Base-by-base conservation (phyloP, 2,797 vertebrate species). In the Aotus griseimembra region DNA sequence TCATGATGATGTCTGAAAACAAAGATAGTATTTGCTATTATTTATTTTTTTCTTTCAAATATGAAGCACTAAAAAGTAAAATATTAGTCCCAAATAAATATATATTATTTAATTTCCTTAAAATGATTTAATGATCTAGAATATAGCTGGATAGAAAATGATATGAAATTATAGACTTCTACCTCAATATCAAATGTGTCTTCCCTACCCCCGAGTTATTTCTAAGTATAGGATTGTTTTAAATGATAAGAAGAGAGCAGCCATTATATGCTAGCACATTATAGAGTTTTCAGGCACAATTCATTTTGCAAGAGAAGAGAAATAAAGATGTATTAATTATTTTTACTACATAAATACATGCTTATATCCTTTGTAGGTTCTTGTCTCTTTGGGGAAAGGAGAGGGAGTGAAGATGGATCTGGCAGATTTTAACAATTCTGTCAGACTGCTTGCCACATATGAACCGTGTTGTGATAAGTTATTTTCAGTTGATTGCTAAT, bases 401-500 rank as follows among this genome's bases (percentile, higher is more conserved):
- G 0, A 67, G 0, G 50, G 41, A 81, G 22, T 88, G 24, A 22
- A 4, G 17, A 28, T 1, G 36, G 36, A 19, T 72, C 55, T 83
- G n/a, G 17, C 15, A 84, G 46, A 96, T 84, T 77, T 6, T 90
- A 77, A 33, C 1, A 52, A 7, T 83, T 82, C n/a, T 87, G 6
- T 72, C n/a, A 87, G 64, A 12, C 41, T 30, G 7, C 7, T 89
- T 93, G 76, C 20, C 55, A 57, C 26, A 75, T 41, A 85, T 11
- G 26, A 97, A 73, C 80, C 61, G 44, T 26, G 26, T 80, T 89
- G 28, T 1, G 20, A 57, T 95, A 94, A 95, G 89, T 93, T 72
- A 92, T 96, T 97, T 96, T 95, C 83, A 79, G 94, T 92, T 93
- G 96, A 97, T 95, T 97, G 96, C n/a, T 97, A 90, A 95, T 95